Evolutionary conservation across 2,113 vertebrate genomes (phyloP).

Genomic region (Boulengeromyrus knoepffleri): DNA sequence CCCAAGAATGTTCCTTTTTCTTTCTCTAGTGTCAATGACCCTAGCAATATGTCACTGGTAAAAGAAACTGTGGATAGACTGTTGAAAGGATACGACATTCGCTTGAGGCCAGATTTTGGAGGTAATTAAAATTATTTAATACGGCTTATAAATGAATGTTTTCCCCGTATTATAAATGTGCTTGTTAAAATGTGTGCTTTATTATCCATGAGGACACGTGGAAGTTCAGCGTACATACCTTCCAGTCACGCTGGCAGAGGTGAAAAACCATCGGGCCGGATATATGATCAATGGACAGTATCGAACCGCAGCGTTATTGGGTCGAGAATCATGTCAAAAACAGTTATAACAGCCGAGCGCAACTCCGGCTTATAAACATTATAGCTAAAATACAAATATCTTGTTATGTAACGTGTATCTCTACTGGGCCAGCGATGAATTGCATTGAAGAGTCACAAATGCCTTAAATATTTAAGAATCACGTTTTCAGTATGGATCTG

Average conservation of each 20-base stretch:
- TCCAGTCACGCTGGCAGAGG: slow-evolving; percentile 7
- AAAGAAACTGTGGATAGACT: slow-evolving; percentile 98
- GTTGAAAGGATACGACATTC: slow-evolving; percentile 98
- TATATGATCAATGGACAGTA: slow-evolving; percentile 6
- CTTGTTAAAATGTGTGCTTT: background rate
- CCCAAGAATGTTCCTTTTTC: slow-evolving; percentile 47
- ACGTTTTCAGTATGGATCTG: background rate
- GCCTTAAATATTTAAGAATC: background rate
- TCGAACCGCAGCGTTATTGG: background rate
- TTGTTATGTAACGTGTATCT: background rate
- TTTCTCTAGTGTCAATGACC: slow-evolving; percentile 75
- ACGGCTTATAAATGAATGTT: slow-evolving; percentile 37
- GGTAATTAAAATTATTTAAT: slow-evolving; percentile 74
- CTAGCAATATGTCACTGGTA: slow-evolving; percentile 97
- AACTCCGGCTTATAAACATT: background rate
- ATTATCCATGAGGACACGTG: slow-evolving; percentile 9
- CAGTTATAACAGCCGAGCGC: background rate
- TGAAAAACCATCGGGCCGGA: slow-evolving; percentile 22
- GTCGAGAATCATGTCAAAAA: background rate
- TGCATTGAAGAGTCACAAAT: background rate
- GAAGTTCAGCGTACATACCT: slow-evolving; percentile 30
- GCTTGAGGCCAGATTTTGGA: slow-evolving; percentile 99
- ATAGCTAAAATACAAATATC: background rate
- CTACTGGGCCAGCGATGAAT: background rate
- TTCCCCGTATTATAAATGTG: slow-evolving; percentile 25